These are phyloP conservation scores for Manacus vitellinus DNA, from an alignment of 2,113 vertebrate genomes.

Conservation along the genomic window DNA sequence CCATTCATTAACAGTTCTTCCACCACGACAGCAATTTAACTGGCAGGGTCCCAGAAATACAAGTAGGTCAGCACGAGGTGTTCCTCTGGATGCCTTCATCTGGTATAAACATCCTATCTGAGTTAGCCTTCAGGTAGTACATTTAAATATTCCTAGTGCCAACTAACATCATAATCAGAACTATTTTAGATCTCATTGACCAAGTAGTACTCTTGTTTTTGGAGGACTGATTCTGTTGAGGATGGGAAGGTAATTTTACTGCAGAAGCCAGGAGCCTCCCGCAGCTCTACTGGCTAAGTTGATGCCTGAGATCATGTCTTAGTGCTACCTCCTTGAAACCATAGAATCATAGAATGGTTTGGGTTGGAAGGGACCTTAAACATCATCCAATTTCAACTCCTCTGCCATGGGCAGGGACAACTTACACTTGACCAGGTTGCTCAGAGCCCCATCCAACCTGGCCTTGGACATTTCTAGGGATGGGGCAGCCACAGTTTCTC, in stretches of 20 bases:
- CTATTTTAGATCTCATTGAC: neutral
- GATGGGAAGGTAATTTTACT: neutral
- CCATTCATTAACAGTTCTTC: constrained; percentile 51
- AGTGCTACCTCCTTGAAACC: neutral
- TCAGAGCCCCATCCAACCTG: neutral
- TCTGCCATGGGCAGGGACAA: neutral
- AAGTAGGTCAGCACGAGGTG: constrained; percentile 72
- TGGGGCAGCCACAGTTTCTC: neutral
- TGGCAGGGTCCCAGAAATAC: constrained; percentile 58
- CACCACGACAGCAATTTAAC: constrained; percentile 50
- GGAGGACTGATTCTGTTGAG: neutral
- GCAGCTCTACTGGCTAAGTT: neutral
- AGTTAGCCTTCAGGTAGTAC: constrained; percentile 53
- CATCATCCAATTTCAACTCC: neutral
- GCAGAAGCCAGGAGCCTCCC: neutral
- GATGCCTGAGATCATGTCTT: neutral
- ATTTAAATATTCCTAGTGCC: constrained; percentile 42
- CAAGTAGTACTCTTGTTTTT: neutral
- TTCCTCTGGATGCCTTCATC: constrained; percentile 55
- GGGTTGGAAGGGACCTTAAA: neutral
- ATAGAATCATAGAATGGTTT: neutral
- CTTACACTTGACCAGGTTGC: neutral
- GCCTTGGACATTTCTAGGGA: neutral
- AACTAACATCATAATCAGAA: constrained; percentile 45
- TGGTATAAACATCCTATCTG: constrained; percentile 67